These are phyloP conservation scores for Zhuqinia jingwanae DNA, from an alignment of 2,888 invertebrate species.

Conservation along the genomic window DNA sequence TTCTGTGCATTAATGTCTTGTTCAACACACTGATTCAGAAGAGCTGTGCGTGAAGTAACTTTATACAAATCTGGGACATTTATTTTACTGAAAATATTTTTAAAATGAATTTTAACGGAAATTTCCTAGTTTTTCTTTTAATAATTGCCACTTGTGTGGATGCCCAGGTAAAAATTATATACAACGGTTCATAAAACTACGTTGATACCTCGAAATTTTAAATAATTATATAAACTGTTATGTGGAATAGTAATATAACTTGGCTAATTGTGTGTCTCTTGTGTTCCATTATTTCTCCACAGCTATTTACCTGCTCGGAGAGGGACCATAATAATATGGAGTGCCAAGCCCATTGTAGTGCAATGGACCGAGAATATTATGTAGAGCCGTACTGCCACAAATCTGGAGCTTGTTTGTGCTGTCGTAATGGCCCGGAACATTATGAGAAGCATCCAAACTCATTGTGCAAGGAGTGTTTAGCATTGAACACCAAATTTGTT, in stretches of 20 bases:
- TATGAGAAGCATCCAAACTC: conserved; percentile 16
- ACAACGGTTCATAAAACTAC: too few relatives aligned
- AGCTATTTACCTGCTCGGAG: conserved; percentile 27
- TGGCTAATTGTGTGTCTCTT: too few relatives aligned
- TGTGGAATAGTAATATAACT: neutral
- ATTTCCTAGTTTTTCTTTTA: neutral
- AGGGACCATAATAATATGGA: conserved; percentile 17
- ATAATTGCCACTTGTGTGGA: neutral
- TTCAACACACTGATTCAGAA: too few relatives aligned
- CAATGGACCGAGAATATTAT: conserved; percentile 5
- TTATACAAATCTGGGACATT: too few relatives aligned
- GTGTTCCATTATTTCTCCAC: too few relatives aligned
- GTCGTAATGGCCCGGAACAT: neutral
- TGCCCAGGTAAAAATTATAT: neutral
- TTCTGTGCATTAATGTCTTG: too few relatives aligned
- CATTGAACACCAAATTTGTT: conserved; percentile 30
- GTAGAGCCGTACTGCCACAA: conserved; percentile 19
- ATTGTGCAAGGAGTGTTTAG: conserved; percentile 29
- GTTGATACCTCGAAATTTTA: too few relatives aligned
- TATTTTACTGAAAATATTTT: too few relatives aligned
- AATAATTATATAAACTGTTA: too few relatives aligned
- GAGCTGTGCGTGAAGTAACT: too few relatives aligned
- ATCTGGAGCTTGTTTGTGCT: conserved; percentile 36
- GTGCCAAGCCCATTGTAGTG: conserved; percentile 15
- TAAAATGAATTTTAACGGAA: neutral